phyloP scores from a whole-genome alignment of 2,113 vertebrate genomes.

The Menura novaehollandiae region DNA sequence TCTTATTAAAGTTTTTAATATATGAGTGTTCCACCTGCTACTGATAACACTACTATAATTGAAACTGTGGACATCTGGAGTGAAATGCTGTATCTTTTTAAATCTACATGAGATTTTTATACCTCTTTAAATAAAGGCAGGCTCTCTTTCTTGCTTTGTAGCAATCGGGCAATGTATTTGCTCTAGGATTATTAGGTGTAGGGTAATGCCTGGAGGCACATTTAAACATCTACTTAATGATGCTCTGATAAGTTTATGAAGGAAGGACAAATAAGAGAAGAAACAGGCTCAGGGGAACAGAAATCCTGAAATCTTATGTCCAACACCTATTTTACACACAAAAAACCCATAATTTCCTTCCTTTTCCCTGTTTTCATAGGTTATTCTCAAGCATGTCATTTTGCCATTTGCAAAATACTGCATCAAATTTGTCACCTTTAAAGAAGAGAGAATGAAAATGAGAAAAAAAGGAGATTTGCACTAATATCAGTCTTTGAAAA shows the following conservation, averaged over 20 bases:
- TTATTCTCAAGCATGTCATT: not conserved
- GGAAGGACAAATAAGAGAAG: not conserved
- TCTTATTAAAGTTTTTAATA: not conserved
- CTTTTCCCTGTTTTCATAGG: not conserved
- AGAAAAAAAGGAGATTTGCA: accelerated
- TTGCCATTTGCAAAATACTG: not conserved
- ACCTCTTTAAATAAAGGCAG: not conserved
- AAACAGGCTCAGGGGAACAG: not conserved
- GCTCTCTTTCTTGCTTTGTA: not conserved
- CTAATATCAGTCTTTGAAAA: not conserved
- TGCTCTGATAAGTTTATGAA: not conserved
- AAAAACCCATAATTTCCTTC: not conserved
- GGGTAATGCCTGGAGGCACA: not conserved
- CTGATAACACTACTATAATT: not conserved
- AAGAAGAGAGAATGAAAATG: not conserved
- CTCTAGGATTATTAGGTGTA: not conserved
- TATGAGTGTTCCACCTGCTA: not conserved
- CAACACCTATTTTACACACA: accelerated
- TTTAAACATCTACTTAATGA: not conserved
- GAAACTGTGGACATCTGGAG: not conserved
- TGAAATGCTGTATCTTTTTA: not conserved
- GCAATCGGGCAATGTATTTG: not conserved
- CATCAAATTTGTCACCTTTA: not conserved
- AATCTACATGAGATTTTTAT: not conserved
- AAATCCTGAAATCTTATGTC: not conserved